Evolutionary conservation across 2,113 vertebrate genomes (phyloP).

Genomic region (Heteronetta atricapilla): DNA sequence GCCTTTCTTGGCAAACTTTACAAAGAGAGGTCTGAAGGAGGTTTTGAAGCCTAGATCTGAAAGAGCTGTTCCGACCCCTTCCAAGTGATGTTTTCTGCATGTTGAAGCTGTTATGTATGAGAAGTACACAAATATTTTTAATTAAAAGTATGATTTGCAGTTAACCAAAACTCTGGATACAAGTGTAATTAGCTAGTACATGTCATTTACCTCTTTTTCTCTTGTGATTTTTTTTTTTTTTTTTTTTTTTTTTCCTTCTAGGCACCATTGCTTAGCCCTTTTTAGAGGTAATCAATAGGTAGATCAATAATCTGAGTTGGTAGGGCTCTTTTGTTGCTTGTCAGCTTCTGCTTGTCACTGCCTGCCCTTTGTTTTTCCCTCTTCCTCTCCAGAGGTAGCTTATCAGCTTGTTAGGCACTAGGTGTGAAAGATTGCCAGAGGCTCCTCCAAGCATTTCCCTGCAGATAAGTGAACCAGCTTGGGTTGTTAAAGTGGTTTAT

Average conservation of each 20-base stretch:
- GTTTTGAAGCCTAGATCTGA: neutral
- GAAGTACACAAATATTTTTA: neutral
- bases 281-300: neutral
- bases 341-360: neutral
- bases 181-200: neutral
- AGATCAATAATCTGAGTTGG: neutral
- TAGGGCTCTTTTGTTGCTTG: neutral
- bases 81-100: neutral
- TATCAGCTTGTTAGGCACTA: neutral
- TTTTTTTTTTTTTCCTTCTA: neutral
- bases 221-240: neutral
- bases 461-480: neutral
- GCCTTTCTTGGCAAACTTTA: neutral
- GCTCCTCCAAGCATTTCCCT: neutral
- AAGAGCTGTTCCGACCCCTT: neutral
- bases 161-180: neutral
- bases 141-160: neutral
- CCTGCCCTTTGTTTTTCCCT: neutral
- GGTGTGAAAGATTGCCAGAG: neutral
- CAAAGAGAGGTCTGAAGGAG: neutral
- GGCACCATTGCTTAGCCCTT: neutral
- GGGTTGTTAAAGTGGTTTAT: constrained; percentile 38
- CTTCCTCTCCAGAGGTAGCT: constrained; percentile 9
- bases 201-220: neutral
- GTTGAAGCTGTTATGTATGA: neutral